Base-by-base conservation (phyloP, 53 echinoderm and acorn worm genomes). In the Arbacia lixula region DNA sequence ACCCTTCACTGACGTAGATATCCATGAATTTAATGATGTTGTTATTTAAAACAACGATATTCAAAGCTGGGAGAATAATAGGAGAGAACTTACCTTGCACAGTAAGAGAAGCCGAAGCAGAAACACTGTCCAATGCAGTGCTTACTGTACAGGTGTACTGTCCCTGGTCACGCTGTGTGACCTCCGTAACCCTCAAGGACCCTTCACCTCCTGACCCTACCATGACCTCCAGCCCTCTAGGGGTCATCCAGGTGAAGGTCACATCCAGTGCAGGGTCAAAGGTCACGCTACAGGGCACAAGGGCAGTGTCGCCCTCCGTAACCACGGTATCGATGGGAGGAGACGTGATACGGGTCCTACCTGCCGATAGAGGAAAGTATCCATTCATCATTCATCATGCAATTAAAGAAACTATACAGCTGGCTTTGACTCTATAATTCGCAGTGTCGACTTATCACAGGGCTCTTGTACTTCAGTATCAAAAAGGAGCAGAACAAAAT, bases 61-160 rank as follows among this genome's bases (percentile, higher is more conserved):
- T n/a, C n/a, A n/a, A n/a, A n/a, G n/a, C n/a, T n/a, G n/a, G n/a
- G n/a, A n/a, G n/a, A n/a, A 55, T 55, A 25, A 4, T 12, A 32
- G 63, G 14, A 17, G 21, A 62, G 14, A 14, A 36, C 21, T n/a
- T 81, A 88, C 88, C 88, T 52, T 62, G 33, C 3, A 88, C 88
- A 27, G 36, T 29, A 63, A 88, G 66, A 10, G 37, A 74, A 14
- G 84, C 65, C 42, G 73, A 50, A 3, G 71, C 74, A 27, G 75
- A 39, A 2, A 39, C 84, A 53, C 62, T 53, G 31, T 88, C 88
- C 25, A 83, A 38, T 36, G 37, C 65, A 26, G 88, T 84, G 5
- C 38, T 37, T 20, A 74, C 88, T 12, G 53, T 74, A 24, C 88
- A 88, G 36, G 66, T 73, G 32, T 83, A 88, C 41, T 74, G 6